Base-by-base conservation (phyloP, 2,797 vertebrate genomes). In the Lithobates pipiens region DNA sequence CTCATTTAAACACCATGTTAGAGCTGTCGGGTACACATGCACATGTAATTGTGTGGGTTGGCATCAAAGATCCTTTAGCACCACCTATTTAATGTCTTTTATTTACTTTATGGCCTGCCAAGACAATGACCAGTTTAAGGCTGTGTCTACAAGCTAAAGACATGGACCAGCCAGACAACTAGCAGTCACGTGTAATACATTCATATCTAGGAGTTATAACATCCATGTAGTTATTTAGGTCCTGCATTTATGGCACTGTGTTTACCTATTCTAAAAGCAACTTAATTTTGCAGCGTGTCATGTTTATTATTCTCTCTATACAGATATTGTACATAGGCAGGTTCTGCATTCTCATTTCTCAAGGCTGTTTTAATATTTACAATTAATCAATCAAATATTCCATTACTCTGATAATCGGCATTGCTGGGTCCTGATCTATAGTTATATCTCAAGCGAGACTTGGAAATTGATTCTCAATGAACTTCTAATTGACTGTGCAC, bases 331-430 rank as follows among this genome's bases (percentile, higher is more conserved):
- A 0, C 65, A 67, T 29, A 67, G 21, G 39, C n/a, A 88, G 89
- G 86, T 86, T 76, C 88, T 90, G 78, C 86, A 83, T 63, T 39
- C 88, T 92, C 88, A 88, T 75, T 90, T 85, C 91, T 88, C 92
- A 89, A 91, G 91, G 18, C 91, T 42, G 15, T 77, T 93, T 93
- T 93, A 92, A 94, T 93, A 92, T 92, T 92, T 93, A 46, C 68
- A 94, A 94, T 95, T 94, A 94, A 95, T 95, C 95, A 95, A 93
- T 94, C 92, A 92, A 92, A 93, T 95, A 92, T 94, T 94, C 93
- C 93, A 95, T 95, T 95, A 95, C 92, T 81, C 89, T 91, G 91
- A 92, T 93, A 92, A 95, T 94, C 92, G 91, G 63, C 90, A 93
- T 91, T 92, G 91, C 93, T 91, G 89, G 0, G 88, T 83, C 67